phyloP scores from a whole-genome alignment of 2,797 vertebrate genomes.

The Girardinus metallicus region DNA sequence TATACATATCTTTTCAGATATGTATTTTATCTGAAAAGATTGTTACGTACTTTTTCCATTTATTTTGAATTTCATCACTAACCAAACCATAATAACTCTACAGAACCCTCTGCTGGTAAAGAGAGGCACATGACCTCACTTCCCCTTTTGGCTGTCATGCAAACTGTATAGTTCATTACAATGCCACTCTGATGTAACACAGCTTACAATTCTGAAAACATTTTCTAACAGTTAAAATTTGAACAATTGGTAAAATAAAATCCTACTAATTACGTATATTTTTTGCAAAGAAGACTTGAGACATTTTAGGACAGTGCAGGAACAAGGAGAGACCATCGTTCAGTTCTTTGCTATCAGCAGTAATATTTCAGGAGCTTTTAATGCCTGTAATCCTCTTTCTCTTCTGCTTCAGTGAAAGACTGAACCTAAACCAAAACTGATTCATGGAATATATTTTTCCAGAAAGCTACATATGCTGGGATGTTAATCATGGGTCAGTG shows the following conservation, averaged over 20 bases:
- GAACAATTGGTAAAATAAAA: background rate
- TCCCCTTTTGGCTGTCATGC: background rate
- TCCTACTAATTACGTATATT: background rate
- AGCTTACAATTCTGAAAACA: background rate
- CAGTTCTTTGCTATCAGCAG: background rate
- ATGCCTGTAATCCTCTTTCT: slow-evolving; percentile 21
- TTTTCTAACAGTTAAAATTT: background rate
- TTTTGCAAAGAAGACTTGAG: background rate
- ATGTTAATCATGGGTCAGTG: slow-evolving; percentile 68
- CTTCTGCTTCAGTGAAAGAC: slow-evolving; percentile 11
- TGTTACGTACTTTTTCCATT: background rate
- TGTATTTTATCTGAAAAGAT: background rate
- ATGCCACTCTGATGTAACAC: background rate
- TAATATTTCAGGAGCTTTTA: slow-evolving; percentile 17
- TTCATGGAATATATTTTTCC: slow-evolving; percentile 34
- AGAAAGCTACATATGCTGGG: slow-evolving; percentile 49
- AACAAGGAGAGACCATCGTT: background rate
- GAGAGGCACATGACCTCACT: background rate
- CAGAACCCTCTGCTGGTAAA: background rate
- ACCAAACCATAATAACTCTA: background rate
- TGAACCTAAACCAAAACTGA: slow-evolving; percentile 13
- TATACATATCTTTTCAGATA: no score
- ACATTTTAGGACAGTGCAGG: background rate
- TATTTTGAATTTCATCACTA: background rate
- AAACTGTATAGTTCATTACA: background rate